A percentile compares a stretch with the other conserved stretches of the same genome.
These are phyloP conservation scores for Isoperla grammatica DNA, from an alignment of 2,888 invertebrate genomes.

Conservation along the genomic window DNA sequence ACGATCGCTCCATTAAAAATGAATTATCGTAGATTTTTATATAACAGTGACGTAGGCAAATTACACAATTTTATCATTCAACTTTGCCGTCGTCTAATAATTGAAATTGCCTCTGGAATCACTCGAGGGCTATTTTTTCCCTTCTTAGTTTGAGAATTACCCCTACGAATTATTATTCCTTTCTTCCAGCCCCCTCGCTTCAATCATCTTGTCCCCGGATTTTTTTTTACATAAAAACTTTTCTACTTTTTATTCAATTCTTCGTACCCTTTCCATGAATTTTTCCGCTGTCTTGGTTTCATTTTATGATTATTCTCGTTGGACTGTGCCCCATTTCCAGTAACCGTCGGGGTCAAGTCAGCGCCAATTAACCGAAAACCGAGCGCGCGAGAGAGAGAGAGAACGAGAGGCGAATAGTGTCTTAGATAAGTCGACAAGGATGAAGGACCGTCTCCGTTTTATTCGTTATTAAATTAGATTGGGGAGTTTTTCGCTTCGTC, in stretches of 20 bases:
- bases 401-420: not conserved
- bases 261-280: conserved; percentile 18
- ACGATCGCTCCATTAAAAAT: no score
- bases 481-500: conserved; percentile 25
- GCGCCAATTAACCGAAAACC: conserved; percentile 28
- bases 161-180: conserved; percentile 22
- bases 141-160: conserved; percentile 16
- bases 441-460: conserved; percentile 26
- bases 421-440: conserved; percentile 4
- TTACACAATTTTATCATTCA: conserved; percentile 11
- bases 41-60: conserved; percentile 10
- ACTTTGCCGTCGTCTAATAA: conserved; percentile 18
- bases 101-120: conserved; percentile 27
- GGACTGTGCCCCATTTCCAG: conserved; percentile 26
- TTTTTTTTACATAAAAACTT: conserved; percentile 18
- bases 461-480: conserved; percentile 33
- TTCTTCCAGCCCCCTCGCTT: conserved; percentile 18
- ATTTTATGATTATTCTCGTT: conserved; percentile 14
- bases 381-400: not conserved
- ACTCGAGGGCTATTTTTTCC: conserved; percentile 21
- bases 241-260: conserved; percentile 19
- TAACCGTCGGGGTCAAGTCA: conserved; percentile 26
- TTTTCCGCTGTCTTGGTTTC: conserved; percentile 23
- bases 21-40: conserved; percentile 1
- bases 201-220: conserved; percentile 25